Evolutionary conservation across 2,888 invertebrate genomes (phyloP).

Genomic region (Gerosis bhagava): DNA sequence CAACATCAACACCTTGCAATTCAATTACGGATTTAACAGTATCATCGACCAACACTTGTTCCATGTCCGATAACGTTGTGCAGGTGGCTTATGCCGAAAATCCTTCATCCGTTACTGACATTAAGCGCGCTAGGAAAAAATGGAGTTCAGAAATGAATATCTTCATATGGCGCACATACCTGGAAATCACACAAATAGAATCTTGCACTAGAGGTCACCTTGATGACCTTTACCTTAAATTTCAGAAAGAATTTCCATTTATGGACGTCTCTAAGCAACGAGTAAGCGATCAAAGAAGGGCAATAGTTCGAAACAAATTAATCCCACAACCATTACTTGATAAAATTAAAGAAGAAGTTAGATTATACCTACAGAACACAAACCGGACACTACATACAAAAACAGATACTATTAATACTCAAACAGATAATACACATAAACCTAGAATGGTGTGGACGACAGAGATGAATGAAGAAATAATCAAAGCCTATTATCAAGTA

Average conservation of each 20-base stretch:
- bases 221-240: constrained; percentile 23
- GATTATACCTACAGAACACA: not conserved
- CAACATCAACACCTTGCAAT: too few relatives aligned
- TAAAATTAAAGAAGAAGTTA: constrained; percentile 9
- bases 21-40: too few relatives aligned
- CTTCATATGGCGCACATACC: constrained; percentile 22
- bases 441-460: constrained; percentile 18
- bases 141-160: constrained; percentile 19
- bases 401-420: not conserved
- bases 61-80: constrained; percentile 7
- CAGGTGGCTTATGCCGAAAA: constrained; percentile 6
- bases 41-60: too few relatives aligned
- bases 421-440: not conserved
- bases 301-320: constrained; percentile 27
- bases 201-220: constrained; percentile 19
- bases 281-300: constrained; percentile 32
- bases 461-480: constrained; percentile 25
- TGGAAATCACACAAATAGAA: constrained; percentile 14
- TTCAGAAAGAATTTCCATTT: constrained; percentile 27
- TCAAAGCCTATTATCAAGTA: constrained; percentile 18
- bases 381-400: not conserved
- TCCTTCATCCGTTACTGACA: constrained; percentile 6
- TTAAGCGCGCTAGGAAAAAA: constrained; percentile 18
- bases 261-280: constrained; percentile 30
- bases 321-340: constrained; percentile 14